These are phyloP conservation scores for Collichthys lucidus DNA, from an alignment of 2,113 vertebrate genomes.

Conservation along the genomic window DNA sequence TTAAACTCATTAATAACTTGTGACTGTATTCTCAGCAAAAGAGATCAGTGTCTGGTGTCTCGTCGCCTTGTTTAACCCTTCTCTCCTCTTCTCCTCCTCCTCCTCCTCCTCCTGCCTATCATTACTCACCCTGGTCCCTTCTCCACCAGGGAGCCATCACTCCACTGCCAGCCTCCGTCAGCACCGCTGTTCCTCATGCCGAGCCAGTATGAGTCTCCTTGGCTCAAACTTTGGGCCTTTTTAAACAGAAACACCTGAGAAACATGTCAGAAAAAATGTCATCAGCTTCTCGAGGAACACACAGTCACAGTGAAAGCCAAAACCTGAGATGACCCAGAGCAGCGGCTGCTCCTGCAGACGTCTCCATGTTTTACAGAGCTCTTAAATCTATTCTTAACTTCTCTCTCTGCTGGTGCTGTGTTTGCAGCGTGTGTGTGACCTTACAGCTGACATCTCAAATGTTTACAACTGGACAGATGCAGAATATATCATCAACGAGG, in stretches of 20 bases:
- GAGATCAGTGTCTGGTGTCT: not conserved
- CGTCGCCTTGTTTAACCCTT: not conserved
- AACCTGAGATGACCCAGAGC: slow-evolving; percentile 42
- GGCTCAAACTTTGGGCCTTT: slow-evolving; percentile 49
- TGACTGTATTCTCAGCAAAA: slow-evolving; percentile 8
- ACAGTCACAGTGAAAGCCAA: slow-evolving; percentile 24
- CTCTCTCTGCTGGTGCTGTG: not conserved
- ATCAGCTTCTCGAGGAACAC: too few relatives aligned
- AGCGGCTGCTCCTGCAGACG: not conserved
- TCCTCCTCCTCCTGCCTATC: not conserved
- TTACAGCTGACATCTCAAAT: slow-evolving; percentile 23
- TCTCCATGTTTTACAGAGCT: slow-evolving; percentile 39
- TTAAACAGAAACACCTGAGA: slow-evolving; percentile 54
- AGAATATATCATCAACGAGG: slow-evolving; percentile 5
- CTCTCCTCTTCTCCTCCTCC: not conserved
- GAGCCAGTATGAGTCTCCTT: slow-evolving; percentile 66
- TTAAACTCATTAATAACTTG: not conserved
- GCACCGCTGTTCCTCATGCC: slow-evolving; percentile 26
- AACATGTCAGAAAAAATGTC: not conserved
- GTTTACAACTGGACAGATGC: slow-evolving; percentile 30
- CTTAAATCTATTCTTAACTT: slow-evolving; percentile 65
- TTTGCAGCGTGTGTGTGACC: not conserved
- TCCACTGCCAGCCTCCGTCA: slow-evolving; percentile 48
- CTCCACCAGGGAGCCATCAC: slow-evolving; percentile 32
- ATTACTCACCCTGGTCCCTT: slow-evolving; percentile 46